These are phyloP conservation scores for Oreochromis spilurus DNA, from an alignment of 2,113 vertebrate genomes.

Conservation along the genomic window DNA sequence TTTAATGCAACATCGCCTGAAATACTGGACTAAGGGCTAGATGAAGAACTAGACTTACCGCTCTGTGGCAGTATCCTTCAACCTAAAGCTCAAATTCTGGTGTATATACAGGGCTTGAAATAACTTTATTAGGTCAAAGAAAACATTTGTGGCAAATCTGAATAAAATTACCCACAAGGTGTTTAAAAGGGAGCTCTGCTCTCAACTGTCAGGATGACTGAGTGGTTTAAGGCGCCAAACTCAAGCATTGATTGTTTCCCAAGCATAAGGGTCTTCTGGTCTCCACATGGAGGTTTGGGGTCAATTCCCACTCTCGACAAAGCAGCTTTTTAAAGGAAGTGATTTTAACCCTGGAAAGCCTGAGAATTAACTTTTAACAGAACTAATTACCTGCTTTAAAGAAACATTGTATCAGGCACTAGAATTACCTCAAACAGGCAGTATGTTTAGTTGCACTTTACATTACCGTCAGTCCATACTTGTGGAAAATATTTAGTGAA, in stretches of 20 bases:
- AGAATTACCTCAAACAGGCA: not conserved
- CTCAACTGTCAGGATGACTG: accelerated
- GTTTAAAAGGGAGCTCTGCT: accelerated
- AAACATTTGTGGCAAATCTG: not conserved
- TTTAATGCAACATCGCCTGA: not conserved
- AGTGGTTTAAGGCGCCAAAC: too few species aligned
- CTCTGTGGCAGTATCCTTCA: not conserved
- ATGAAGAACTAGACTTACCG: not conserved
- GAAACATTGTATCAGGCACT: not conserved
- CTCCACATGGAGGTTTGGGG: not conserved
- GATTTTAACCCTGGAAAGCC: not conserved
- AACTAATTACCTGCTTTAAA: not conserved
- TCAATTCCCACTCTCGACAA: accelerated
- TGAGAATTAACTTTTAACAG: not conserved
- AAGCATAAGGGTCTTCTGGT: not conserved
- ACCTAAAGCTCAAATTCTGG: not conserved
- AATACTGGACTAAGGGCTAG: not conserved
- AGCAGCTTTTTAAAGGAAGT: not conserved
- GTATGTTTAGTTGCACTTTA: not conserved
- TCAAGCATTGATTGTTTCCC: not conserved
- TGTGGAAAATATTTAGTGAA: not conserved
- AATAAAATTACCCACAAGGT: not conserved
- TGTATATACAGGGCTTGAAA: not conserved
- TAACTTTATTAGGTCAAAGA: not conserved
- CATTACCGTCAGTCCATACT: not conserved